Percentiles rank a stretch among this genome's conserved stretches.
phyloP scores from a whole-genome alignment of 1,140 invertebrate species.

The Drosophila sechellia region DNA sequence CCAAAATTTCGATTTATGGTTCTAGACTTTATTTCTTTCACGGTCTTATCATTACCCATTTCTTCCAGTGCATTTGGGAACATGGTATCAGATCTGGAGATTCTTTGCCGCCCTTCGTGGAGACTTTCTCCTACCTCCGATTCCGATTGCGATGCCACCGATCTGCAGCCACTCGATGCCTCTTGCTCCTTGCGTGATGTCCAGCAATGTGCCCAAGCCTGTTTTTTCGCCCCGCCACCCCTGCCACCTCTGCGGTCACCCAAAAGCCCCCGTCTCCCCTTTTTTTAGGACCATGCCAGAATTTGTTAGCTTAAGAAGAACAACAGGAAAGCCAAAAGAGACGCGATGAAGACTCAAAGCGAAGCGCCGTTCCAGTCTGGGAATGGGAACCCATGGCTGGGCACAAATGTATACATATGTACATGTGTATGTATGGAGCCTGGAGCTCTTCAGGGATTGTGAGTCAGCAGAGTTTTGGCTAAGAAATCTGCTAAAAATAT shows the following conservation, averaged over 20 bases:
- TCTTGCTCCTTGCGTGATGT: constrained; percentile 77
- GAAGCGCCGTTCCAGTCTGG: constrained; percentile 59
- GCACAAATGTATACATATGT: background rate
- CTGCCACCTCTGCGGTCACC: background rate
- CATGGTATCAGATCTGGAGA: constrained; percentile 31
- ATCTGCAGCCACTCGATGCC: constrained; percentile 29
- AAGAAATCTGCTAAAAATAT: constrained; percentile 68
- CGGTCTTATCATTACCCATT: background rate
- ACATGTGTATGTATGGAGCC: constrained; percentile 24
- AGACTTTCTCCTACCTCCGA: constrained; percentile 69
- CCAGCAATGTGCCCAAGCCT: constrained; percentile 79
- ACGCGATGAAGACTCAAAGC: constrained; percentile 55
- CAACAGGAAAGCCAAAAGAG: constrained; percentile 35
- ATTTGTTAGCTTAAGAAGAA: constrained; percentile 72
- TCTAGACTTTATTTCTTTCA: too few species aligned
- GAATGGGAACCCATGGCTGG: constrained; percentile 17
- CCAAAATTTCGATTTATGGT: too few species aligned
- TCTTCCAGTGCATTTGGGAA: constrained; percentile 6
- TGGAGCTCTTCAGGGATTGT: constrained; percentile 66
- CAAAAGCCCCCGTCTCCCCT: background rate
- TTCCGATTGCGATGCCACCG: constrained; percentile 44
- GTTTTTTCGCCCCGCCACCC: constrained; percentile 38
- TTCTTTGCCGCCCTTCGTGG: constrained; percentile 47
- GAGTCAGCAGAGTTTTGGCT: constrained; percentile 69
- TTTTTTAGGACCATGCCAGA: constrained; percentile 65